phyloP scores from a whole-genome alignment of 2,113 vertebrate genomes.

The Hippoglossus stenolepis region DNA sequence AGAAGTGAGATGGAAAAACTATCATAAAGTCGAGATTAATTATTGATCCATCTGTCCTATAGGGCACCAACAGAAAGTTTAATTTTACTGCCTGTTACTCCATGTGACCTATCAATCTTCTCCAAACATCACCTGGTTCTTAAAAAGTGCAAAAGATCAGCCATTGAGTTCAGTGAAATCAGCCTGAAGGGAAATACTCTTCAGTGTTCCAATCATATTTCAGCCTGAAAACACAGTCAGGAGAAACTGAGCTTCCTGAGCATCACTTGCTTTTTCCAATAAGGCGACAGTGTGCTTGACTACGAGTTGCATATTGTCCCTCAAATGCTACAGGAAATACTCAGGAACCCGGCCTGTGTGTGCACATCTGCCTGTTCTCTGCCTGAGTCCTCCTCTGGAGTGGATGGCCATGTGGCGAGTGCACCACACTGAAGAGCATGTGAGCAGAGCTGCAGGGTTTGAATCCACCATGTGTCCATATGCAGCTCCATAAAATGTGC shows the following conservation, averaged over 20 bases:
- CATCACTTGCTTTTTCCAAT: neutral
- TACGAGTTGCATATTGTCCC: neutral
- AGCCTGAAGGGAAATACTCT: slow-evolving; percentile 34
- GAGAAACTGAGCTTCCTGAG: neutral
- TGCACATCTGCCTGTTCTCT: slow-evolving; percentile 30
- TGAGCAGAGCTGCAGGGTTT: neutral
- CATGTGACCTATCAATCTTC: slow-evolving; percentile 24
- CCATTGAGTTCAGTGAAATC: slow-evolving; percentile 17
- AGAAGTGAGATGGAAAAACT: slow-evolving; percentile 1
- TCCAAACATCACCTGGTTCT: slow-evolving; percentile 20
- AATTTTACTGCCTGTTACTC: slow-evolving; percentile 19
- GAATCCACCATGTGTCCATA: neutral
- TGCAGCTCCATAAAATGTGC: neutral
- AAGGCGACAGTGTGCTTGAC: neutral
- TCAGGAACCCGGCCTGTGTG: neutral
- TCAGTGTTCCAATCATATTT: slow-evolving; percentile 9
- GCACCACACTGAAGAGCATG: neutral
- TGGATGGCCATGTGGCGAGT: slow-evolving; percentile 17
- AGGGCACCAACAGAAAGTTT: slow-evolving; percentile 16
- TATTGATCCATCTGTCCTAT: slow-evolving; percentile 22
- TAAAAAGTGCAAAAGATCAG: slow-evolving; percentile 28
- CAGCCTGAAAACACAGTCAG: neutral
- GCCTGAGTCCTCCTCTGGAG: slow-evolving; percentile 19
- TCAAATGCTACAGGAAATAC: no score
- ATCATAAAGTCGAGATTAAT: slow-evolving; percentile 11